phyloP scores from a whole-genome alignment of 2,113 vertebrate species.

The Phaethon lepturus region DNA sequence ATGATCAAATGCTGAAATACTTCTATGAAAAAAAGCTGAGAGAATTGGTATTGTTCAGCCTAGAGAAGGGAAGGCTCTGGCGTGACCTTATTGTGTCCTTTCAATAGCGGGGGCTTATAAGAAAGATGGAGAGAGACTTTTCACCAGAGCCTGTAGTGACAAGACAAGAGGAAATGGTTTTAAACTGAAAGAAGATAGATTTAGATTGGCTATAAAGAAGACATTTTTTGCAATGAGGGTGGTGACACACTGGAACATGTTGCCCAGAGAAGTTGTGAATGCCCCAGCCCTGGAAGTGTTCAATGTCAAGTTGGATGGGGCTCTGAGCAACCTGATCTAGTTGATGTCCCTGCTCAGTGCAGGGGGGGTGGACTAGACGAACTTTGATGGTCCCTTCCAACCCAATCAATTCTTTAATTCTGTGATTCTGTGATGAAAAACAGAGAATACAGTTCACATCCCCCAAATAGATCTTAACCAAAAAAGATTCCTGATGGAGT shows the following conservation, averaged over 20 bases:
- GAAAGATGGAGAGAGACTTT: background rate
- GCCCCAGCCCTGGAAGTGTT: background rate
- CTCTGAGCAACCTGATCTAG: background rate
- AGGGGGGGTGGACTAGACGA: background rate
- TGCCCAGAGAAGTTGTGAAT: background rate
- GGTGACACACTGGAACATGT: background rate
- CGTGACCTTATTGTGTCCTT: background rate
- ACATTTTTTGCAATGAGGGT: background rate
- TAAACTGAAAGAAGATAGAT: background rate
- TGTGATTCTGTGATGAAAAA: background rate
- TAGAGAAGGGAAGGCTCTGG: background rate
- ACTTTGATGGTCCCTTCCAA: background rate
- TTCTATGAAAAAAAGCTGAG: background rate
- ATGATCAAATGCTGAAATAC: background rate
- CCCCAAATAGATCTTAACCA: background rate
- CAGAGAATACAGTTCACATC: background rate
- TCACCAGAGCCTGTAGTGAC: background rate
- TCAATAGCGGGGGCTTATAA: rapidly evolving
- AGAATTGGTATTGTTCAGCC: background rate
- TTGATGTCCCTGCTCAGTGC: background rate
- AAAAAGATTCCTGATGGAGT: background rate
- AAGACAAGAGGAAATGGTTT: rapidly evolving
- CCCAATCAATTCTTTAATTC: background rate
- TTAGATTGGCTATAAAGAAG: background rate
- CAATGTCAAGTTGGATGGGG: background rate